phyloP scores from a whole-genome alignment of 2,113 vertebrate species.

The Calonectris borealis region DNA sequence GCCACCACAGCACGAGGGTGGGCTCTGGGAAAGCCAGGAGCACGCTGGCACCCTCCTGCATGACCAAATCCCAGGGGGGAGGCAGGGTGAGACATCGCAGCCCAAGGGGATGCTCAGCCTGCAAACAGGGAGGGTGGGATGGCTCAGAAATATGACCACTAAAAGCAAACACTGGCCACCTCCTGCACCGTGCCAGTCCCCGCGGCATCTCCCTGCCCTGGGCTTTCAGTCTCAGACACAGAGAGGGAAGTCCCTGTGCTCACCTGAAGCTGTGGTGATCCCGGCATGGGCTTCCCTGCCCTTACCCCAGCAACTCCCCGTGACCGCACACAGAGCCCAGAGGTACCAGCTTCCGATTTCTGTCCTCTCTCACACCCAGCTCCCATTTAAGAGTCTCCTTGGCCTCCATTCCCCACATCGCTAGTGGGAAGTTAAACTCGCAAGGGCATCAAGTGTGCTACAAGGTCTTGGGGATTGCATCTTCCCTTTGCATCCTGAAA shows the following conservation, averaged over 20 bases:
- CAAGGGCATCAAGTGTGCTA: background rate
- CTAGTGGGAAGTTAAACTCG: background rate
- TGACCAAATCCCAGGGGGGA: background rate
- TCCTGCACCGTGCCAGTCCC: background rate
- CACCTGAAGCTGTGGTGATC: background rate
- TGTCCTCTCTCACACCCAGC: too few species aligned
- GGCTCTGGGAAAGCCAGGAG: background rate
- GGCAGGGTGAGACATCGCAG: background rate
- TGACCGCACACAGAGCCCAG: background rate
- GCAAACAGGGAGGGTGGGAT: background rate
- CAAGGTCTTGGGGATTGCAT: background rate
- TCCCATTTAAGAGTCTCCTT: background rate
- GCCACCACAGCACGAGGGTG: background rate
- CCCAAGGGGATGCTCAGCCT: background rate
- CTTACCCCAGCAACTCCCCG: background rate
- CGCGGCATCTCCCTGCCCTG: background rate
- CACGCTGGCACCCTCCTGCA: background rate
- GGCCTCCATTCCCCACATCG: fast-evolving
- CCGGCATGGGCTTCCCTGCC: background rate
- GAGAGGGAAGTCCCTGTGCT: background rate
- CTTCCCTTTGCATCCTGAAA: too few species aligned
- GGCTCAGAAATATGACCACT: fast-evolving
- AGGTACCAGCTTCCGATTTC: background rate
- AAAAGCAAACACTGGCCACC: background rate
- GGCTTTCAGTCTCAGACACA: background rate